Evolutionary conservation across 1,140 invertebrate genomes (phyloP), one percentile per base, ranked within the genome.

Genomic region (Agrypnia vestita): DNA sequence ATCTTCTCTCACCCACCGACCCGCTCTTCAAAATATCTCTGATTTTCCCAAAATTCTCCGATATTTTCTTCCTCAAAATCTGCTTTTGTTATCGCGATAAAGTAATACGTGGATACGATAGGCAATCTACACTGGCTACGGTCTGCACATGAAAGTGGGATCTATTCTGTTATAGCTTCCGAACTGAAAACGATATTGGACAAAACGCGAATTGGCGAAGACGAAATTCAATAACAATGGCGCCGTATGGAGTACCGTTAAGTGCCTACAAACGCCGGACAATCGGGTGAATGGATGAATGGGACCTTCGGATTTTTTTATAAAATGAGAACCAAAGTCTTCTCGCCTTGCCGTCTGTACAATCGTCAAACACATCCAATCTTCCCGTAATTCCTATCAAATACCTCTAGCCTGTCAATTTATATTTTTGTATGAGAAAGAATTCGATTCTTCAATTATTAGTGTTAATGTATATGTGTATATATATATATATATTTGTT

Each of bases 111-210:
- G 62, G 43, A 67, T n/a, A 69, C 43, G 64, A 69, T 69, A 13
- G 64, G 64, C 43, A 69, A 47, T 62, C 61, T 43, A 17, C 64
- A 17, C 43, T 47, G 10, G 19, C 64, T 69, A 35, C 25, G 61
- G 61, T 43, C 64, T 69, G 64, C 64, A 69, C n/a, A 13, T 12
- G 64, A 69, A 15, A 69, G 44, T 69, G 64, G 64, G 64, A 47
- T 69, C 64, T 43, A 69, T 49, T 69, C 64, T n/a, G 64, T 47
- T 35, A 69, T 69, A 69, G 64, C 64, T 69, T 69, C 64, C 64
- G 64, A 69, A 46, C 64, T 17, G 64, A 69, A 69, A 69, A 69
- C 64, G 64, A 69, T 69, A 49, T 69, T 69, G 64, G 64, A 69
- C 64, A 69, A 69, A 69, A 69, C 46, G 19, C 64, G 64, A 69